phyloP scores from a whole-genome alignment of 2,888 invertebrate genomes.

The Glomeris marginata region DNA sequence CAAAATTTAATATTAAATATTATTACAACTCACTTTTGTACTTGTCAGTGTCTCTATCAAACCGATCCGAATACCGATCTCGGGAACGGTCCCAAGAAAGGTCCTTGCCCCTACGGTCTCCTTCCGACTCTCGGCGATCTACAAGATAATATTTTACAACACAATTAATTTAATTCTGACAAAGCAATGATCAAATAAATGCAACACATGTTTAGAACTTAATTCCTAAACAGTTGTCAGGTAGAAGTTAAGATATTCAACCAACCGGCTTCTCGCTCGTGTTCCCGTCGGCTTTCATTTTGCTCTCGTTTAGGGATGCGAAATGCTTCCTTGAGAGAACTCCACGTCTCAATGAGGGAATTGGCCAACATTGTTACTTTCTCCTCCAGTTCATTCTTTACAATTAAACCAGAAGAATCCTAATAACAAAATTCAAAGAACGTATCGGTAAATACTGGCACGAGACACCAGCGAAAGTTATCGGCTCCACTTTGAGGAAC shows the following conservation, averaged over 20 bases:
- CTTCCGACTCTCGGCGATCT: slow-evolving; percentile 1
- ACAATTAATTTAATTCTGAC: too few relatives aligned
- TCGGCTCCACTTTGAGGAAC: too few relatives aligned
- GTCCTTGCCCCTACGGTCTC: neutral
- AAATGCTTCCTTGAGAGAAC: slow-evolving; percentile 51
- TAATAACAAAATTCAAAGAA: too few relatives aligned
- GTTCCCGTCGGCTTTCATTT: slow-evolving; percentile 88
- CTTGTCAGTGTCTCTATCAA: neutral
- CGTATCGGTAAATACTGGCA: too few relatives aligned
- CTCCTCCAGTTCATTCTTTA: slow-evolving; percentile 10
- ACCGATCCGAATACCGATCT: slow-evolving; percentile 9
- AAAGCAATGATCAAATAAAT: too few relatives aligned
- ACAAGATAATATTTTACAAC: neutral
- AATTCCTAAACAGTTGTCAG: too few relatives aligned
- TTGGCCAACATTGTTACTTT: slow-evolving; percentile 25
- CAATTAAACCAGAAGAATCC: neutral
- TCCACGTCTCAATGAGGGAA: slow-evolving; percentile 56
- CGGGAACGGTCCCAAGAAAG: slow-evolving; percentile 10
- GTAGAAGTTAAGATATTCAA: too few relatives aligned
- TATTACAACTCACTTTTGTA: neutral
- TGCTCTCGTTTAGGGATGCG: slow-evolving; percentile 88
- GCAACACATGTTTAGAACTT: too few relatives aligned
- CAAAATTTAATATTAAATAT: too few relatives aligned
- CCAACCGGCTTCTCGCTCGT: slow-evolving; percentile 75
- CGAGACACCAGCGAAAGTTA: too few relatives aligned